Evolutionary conservation across 2,888 invertebrate species (phyloP).

Genomic region (Nemapogon koenigi): DNA sequence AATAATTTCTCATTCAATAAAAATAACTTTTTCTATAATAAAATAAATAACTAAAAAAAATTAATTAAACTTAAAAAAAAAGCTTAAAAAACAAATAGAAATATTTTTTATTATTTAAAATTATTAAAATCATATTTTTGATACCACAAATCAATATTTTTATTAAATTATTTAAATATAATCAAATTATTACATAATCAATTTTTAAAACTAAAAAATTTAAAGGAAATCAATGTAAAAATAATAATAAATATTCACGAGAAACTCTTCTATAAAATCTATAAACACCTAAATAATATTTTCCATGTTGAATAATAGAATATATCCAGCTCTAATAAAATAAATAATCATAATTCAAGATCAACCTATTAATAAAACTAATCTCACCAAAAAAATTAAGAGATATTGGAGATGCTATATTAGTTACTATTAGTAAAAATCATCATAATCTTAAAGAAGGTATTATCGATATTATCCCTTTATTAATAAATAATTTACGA

Average conservation of each 20-base stretch:
- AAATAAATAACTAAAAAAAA: constrained; percentile 46
- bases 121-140: constrained; percentile 59
- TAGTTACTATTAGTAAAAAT: constrained; percentile 68
- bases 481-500: constrained; percentile 70
- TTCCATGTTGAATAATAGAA: constrained; percentile 68
- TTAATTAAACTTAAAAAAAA: constrained; percentile 35
- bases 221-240: constrained; percentile 69
- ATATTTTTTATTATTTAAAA: constrained; percentile 36
- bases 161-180: constrained; percentile 70
- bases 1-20: constrained; percentile 65
- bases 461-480: constrained; percentile 66
- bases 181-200: constrained; percentile 48
- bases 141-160: constrained; percentile 74
- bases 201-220: constrained; percentile 67
- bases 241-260: constrained; percentile 67
- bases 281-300: constrained; percentile 52
- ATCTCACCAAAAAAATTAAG: constrained; percentile 73
- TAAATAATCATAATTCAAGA: constrained; percentile 55
- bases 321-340: constrained; percentile 71
- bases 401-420: constrained; percentile 72
- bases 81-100: constrained; percentile 5
- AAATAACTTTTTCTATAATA: constrained; percentile 46
- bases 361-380: constrained; percentile 67
- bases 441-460: constrained; percentile 67
- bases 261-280: constrained; percentile 49